These are phyloP conservation scores for Trachelipus rathkii DNA, from an alignment of 1,140 invertebrate genomes.

Conservation along the genomic window DNA sequence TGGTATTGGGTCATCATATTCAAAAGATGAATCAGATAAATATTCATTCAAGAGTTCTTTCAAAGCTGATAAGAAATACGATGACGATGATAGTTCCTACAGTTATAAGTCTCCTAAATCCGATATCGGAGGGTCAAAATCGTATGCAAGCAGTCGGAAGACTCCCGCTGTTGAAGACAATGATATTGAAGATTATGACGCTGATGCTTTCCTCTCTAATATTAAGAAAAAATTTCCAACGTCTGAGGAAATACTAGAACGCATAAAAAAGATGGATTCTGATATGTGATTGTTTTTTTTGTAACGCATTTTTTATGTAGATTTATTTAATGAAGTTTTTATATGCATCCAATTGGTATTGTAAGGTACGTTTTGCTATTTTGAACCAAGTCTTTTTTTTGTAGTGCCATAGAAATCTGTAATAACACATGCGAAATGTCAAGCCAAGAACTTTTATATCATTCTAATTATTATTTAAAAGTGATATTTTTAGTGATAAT, in stretches of 20 bases:
- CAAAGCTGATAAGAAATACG: not conserved
- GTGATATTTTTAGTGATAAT: not conserved
- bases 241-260: conserved; percentile 41
- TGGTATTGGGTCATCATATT: not conserved
- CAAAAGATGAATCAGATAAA: conserved; percentile 25
- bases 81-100: conserved; percentile 30
- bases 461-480: not conserved
- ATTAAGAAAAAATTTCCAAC: conserved; percentile 44
- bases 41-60: conserved; percentile 29
- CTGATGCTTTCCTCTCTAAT: conserved; percentile 31
- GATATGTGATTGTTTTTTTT: conserved; percentile 34
- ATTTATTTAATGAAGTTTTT: no score
- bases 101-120: conserved; percentile 31
- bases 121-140: conserved; percentile 11
- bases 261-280: conserved; percentile 42
- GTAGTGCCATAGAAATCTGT: no score
- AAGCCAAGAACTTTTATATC: not conserved
- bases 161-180: conserved; percentile 16
- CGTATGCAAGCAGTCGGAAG: conserved; percentile 26
- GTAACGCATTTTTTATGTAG: no score
- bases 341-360: no score
- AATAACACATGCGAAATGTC: not conserved
- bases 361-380: no score
- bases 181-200: conserved; percentile 26
- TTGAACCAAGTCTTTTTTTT: no score